Percentiles rank a stretch among this genome's conserved stretches.
Evolutionary conservation across 1,140 invertebrate species (phyloP).

Genomic region (Marisa cornuarietis): DNA sequence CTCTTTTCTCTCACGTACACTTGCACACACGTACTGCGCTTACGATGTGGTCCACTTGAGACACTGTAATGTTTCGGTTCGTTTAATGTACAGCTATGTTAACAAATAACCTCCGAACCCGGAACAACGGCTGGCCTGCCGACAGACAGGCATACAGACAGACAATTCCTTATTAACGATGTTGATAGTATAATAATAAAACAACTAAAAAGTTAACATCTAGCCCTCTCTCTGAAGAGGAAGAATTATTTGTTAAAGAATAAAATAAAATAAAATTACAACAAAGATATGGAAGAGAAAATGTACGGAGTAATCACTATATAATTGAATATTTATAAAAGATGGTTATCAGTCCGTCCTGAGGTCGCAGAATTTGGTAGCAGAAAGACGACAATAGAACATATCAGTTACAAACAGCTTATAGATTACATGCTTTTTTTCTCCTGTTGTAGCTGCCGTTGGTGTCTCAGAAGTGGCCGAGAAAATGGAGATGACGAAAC

Average conservation of each 20-base stretch:
- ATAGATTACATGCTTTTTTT: neutral
- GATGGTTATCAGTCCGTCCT: neutral
- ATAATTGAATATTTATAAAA: neutral
- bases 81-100: neutral
- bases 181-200: too few relatives aligned
- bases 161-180: too few relatives aligned
- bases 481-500: constrained; percentile 39
- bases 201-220: too few relatives aligned
- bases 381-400: too few relatives aligned
- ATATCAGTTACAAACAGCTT: too few relatives aligned
- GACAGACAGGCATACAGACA: too few relatives aligned
- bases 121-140: too few relatives aligned
- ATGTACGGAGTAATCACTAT: neutral
- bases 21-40: neutral
- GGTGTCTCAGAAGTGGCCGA: constrained; percentile 9
- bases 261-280: too few relatives aligned
- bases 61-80: neutral
- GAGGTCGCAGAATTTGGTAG: too few relatives aligned
- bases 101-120: neutral
- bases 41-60: neutral
- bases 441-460: neutral
- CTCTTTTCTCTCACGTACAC: neutral
- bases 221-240: too few relatives aligned
- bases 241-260: too few relatives aligned
- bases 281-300: neutral